Percentiles rank a stretch among this genome's conserved stretches.
phyloP scores from a whole-genome alignment of 2,888 invertebrate genomes.

The Calliphora vomitoria region DNA sequence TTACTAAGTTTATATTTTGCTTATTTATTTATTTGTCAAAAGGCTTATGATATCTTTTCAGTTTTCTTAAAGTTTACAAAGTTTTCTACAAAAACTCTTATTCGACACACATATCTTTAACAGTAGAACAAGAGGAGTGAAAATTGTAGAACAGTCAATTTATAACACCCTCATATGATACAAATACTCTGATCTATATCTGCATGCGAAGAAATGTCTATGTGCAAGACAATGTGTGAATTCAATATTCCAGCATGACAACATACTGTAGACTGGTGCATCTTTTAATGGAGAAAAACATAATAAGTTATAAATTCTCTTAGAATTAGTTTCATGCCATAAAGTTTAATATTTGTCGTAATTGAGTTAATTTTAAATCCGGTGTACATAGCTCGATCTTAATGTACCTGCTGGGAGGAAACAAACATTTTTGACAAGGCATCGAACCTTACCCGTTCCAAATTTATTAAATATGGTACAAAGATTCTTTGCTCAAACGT shows the following conservation, averaged over 20 bases:
- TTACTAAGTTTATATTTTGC: background rate
- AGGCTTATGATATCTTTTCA: conserved; percentile 6
- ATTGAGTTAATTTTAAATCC: too few relatives aligned
- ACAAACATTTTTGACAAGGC: too few relatives aligned
- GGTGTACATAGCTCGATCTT: too few relatives aligned
- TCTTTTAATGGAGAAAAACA: background rate
- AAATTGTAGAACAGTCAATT: background rate
- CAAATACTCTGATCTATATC: background rate
- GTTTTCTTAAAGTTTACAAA: conserved; percentile 37
- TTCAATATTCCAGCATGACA: background rate
- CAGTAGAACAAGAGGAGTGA: background rate
- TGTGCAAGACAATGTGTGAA: background rate
- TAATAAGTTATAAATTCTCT: too few relatives aligned
- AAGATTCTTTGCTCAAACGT: too few relatives aligned
- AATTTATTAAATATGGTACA: too few relatives aligned
- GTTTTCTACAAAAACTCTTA: background rate
- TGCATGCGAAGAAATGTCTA: background rate
- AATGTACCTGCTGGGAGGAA: too few relatives aligned
- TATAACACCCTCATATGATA: background rate
- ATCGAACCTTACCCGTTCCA: too few relatives aligned
- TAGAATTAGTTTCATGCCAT: too few relatives aligned
- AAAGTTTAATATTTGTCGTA: too few relatives aligned
- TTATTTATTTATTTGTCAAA: conserved; percentile 50
- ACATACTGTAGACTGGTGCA: background rate
- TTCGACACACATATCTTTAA: background rate